Evolutionary conservation across 2,113 vertebrate genomes (phyloP), one percentile per base, ranked within the genome.

Genomic region (Podarcis cretensis): DNA sequence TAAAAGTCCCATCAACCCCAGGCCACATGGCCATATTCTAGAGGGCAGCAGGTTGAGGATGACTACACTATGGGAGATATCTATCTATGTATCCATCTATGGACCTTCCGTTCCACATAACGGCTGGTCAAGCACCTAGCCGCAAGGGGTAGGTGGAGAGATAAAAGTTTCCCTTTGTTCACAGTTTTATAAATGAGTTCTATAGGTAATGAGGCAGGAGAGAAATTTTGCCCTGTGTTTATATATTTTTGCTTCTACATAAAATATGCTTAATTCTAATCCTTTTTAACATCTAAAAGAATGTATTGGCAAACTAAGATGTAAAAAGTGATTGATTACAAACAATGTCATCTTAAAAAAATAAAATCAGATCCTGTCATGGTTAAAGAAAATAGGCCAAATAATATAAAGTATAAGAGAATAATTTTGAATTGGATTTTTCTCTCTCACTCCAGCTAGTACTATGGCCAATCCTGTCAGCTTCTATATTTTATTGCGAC

Each of bases 371-470:
- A 43, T 40, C 43, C 85, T 43, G 81, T 5, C 86, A 81, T 87
- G 69, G 43, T 81, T 95, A 66, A 75, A 57, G 76, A 88, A 90
- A 87, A 75, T 57, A 92, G 68, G 89, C 71, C 37, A 79, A 89
- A 92, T 84, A 66, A 91, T 81, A 93, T 78, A 81, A 95, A 90
- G 6, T 37, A 9, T 65, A 94, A 83, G 4, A 88, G 9, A 83
- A 82, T 84, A 87, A 81, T 88, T 93, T 94, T 77, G 86, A 89
- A 94, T 37, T 59, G 27, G n/a, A 69, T 81, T 92, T 48, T 2
- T 48, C 82, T 91, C 91, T 81, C 83, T 88, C 43, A 32, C 40
- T 89, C 21, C 32, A 32, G 12, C 37, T 30, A 79, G 32, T 1
- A 5, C 30, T 81, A 76, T 82, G 40, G 81, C 25, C 54, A 89